phyloP scores from a whole-genome alignment of 2,113 vertebrate species.

The Platichthys flesus region DNA sequence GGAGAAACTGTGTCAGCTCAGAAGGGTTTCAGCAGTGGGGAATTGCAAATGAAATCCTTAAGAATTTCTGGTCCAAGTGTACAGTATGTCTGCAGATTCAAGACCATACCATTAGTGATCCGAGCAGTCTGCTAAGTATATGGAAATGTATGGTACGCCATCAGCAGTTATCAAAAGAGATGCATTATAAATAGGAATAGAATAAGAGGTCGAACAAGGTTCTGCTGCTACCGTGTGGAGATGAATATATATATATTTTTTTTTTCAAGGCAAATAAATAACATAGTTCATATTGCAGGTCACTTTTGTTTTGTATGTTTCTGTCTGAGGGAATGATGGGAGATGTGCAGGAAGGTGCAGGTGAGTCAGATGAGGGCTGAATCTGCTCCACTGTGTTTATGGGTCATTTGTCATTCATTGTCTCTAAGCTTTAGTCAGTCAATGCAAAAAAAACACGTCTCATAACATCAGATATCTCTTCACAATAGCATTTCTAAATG shows the following conservation, averaged over 20 bases:
- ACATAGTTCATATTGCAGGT: neutral
- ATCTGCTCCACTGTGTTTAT: neutral
- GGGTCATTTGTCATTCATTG: neutral
- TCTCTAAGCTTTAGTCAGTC: too few relatives aligned
- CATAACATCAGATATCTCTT: too few relatives aligned
- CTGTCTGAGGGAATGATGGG: neutral
- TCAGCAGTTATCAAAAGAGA: neutral
- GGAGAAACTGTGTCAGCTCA: constrained; percentile 52
- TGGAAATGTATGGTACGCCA: constrained; percentile 2
- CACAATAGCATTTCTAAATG: too few relatives aligned
- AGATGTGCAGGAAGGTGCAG: too few relatives aligned
- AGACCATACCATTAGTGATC: constrained; percentile 29
- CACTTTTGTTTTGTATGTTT: neutral
- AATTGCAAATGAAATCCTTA: constrained; percentile 21
- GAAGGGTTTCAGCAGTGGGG: constrained; percentile 37
- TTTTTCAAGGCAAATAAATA: neutral
- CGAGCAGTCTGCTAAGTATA: constrained; percentile 1
- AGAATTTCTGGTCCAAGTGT: constrained; percentile 33
- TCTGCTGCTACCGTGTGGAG: neutral
- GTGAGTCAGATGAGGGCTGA: too few relatives aligned
- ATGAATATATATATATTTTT: neutral
- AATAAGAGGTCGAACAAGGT: neutral
- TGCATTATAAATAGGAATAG: constrained; percentile 16
- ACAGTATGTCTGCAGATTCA: constrained; percentile 29
- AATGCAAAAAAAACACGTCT: too few relatives aligned